Evolutionary conservation across 2,888 invertebrate species (phyloP), one percentile per base, ranked within the genome.

Genomic region (Tortricodes alternella): DNA sequence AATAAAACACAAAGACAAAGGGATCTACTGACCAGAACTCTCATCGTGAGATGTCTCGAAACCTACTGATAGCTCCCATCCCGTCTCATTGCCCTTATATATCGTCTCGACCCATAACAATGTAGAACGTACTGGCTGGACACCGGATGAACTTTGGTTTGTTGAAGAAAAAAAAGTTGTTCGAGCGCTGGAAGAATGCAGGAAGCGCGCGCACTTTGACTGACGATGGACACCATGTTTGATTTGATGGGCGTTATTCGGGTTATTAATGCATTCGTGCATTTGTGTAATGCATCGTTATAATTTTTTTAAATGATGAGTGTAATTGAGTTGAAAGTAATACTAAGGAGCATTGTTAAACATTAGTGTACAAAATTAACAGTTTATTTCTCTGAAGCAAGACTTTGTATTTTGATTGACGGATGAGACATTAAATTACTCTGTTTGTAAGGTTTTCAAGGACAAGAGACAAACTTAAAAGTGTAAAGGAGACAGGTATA

Each of bases 101-200:
- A 62, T 39, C 53, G 23, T 15, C 52, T 53, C 53, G 34, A 48
- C 13, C 23, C 18, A 49, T 43, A 53, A 24, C 35, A 46, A 51
- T 59, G 37, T 49, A 56, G 55, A 59, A 59, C 48, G 56, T 67
- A 68, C 74, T 73, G 75, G 71, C 73, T 68, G 70, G 58, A 71
- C 63, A 65, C 68, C 67, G 64, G 69, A 71, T 71, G 68, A 52
- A 64, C 63, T 65, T 62, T 67, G 64, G 63, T 59, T 67, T 62
- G 59, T 65, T 68, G 64, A 63, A 66, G 72, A 62, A 73, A 70
- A 63, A 55, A 59, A 51, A 59, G 43, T 27, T 51, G 44, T 24
- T 32, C 43, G 24, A 27, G 27, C 51, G 58, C 52, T 57, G 51
- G 53, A 56, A 61, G 51, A 55, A 63, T 59, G 62, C 58, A 62